Evolutionary conservation across 2,888 invertebrate genomes (phyloP).

Genomic region (Hedya salicella): DNA sequence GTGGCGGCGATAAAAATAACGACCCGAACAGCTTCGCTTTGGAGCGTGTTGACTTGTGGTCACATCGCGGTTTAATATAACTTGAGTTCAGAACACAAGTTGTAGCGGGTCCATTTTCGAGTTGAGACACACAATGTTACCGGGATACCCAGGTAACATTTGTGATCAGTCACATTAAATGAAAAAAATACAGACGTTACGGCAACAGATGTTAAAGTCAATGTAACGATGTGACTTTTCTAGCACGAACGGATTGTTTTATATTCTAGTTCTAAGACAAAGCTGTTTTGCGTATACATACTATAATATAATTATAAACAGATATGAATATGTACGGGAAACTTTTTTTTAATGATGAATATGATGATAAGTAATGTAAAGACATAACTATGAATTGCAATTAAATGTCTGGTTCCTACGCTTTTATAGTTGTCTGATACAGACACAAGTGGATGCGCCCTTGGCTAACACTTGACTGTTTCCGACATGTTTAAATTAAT

Average conservation of each 20-base stretch:
- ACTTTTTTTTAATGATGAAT: neutral
- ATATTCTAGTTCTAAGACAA: neutral
- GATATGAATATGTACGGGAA: neutral
- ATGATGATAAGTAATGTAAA: no score
- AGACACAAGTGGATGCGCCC: conserved; percentile 12
- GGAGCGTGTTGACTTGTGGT: conserved; percentile 12
- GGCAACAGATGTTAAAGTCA: no score
- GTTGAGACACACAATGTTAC: no score
- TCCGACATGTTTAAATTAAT: conserved; percentile 8
- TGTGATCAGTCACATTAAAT: no score
- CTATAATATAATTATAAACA: no score
- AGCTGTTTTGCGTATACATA: neutral
- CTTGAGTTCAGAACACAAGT: neutral
- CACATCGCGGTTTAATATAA: conserved; percentile 21
- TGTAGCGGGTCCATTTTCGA: neutral
- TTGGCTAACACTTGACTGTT: conserved; percentile 28
- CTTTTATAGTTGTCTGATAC: conserved; percentile 1
- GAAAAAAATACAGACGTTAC: no score
- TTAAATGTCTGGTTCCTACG: conserved; percentile 10
- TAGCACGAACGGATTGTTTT: no score
- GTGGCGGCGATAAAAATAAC: conserved; percentile 38
- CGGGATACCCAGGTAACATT: no score
- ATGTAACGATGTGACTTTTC: no score
- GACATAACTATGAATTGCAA: neutral
- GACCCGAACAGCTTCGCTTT: conserved; percentile 11